These are phyloP conservation scores for Prunella strophiata DNA, from an alignment of 2,797 vertebrate species.

Conservation along the genomic window DNA sequence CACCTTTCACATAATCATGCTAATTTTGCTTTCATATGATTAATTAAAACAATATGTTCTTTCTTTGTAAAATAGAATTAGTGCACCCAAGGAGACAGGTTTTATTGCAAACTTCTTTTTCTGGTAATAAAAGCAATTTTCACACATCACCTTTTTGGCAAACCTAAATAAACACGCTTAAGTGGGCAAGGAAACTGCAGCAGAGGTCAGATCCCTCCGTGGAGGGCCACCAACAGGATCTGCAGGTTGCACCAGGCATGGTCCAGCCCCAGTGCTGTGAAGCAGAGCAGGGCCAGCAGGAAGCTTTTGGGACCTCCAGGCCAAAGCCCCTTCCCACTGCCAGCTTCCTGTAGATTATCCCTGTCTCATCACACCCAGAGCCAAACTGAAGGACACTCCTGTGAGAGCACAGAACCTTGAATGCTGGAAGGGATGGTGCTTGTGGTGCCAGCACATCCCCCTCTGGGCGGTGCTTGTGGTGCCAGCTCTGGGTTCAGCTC, in stretches of 20 bases:
- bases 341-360: background rate
- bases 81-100: conserved; percentile 70
- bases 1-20: conserved; percentile 80
- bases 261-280: background rate
- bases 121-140: conserved; percentile 68
- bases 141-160: conserved; percentile 32
- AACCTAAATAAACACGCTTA: conserved; percentile 16
- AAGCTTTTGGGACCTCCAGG: background rate
- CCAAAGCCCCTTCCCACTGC: background rate
- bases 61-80: conserved; percentile 77
- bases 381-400: background rate
- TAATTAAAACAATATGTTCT: conserved; percentile 84
- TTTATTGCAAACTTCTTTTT: conserved; percentile 73
- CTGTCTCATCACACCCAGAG: background rate
- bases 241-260: background rate
- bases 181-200: conserved; percentile 8
- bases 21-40: conserved; percentile 82
- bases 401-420: background rate
- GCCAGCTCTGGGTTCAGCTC: too few relatives aligned
- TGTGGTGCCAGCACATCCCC: background rate
- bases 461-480: too few relatives aligned
- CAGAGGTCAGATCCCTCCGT: background rate
- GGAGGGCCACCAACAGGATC: background rate
- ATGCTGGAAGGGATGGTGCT: accelerated
- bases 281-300: background rate